Evolutionary conservation across 2,113 vertebrate species (phyloP), one percentile per base, ranked within the genome.

Genomic region (Mus musculus): DNA sequence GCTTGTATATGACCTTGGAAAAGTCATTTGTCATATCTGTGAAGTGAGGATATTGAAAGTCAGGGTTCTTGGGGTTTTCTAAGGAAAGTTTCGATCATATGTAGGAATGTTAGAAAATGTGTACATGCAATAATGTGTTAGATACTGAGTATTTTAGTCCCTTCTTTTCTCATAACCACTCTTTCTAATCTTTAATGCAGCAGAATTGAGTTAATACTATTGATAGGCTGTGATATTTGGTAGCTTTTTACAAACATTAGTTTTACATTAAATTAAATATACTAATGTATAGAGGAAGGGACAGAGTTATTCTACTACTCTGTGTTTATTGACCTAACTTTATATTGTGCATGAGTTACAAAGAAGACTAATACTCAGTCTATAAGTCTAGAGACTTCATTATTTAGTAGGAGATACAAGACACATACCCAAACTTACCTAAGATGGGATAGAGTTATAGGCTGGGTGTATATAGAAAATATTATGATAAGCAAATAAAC

Each of bases 231-330:
- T 80, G 59, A 89, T 65, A 4, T 42, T 94, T 93, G 39, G 42
- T 69, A 88, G 63, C 67, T 89, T 90, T 93, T 95, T 89, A 90
- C 39, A 96, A 95, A 77, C 24, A 91, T 24, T 19, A 67, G 69
- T 49, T 22, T n/a, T 93, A 36, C 5, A 75, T 63, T 91, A 80
- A 89, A 12, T 91, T 49, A 92, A 39, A 69, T 78, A 61, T 13
- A 42, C 3, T 11, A 73, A 6, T 86, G 3, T 52, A 42, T 19
- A 82, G 54, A 81, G 39, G 46, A 69, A 89, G 75, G 81, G 19
- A 2, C 9, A 85, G 59, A 22, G 4, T 69, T 54, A 89, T 95
- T 59, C 33, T 22, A 85, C 86, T 36, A 61, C 12, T 67, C 54
- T 89, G 26, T 24, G 65, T 78, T 87, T 86, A 88, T 16, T 93